Evolutionary conservation across 1,140 invertebrate species (phyloP).

Genomic region (Cydia splendana): DNA sequence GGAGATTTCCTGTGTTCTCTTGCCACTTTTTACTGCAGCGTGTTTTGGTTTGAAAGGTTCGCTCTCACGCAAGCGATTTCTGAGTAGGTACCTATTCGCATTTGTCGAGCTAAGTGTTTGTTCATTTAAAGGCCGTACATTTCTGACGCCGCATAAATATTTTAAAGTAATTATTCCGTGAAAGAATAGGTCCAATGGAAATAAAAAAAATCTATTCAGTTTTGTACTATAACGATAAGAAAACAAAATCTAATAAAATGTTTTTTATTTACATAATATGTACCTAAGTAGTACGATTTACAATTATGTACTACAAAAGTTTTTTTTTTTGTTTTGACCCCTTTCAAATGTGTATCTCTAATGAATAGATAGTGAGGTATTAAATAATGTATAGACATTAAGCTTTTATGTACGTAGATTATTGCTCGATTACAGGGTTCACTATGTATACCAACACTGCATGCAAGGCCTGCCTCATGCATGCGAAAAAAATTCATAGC

Average conservation of each 20-base stretch:
- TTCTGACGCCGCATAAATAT: background rate
- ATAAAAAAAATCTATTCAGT: background rate
- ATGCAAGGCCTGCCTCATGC: background rate
- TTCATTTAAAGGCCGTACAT: background rate
- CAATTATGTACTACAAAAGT: no score
- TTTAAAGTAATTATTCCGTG: background rate
- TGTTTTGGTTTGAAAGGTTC: constrained; percentile 24
- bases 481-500: constrained; percentile 1
- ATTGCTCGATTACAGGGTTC: background rate
- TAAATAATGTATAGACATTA: no score
- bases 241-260: no score
- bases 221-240: no score
- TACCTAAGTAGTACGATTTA: no score
- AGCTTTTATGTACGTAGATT: background rate
- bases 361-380: no score
- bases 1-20: constrained; percentile 7
- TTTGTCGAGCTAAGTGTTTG: background rate
- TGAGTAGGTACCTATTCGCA: background rate
- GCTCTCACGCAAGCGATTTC: constrained; percentile 27
- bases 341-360: no score
- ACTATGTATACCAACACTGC: background rate
- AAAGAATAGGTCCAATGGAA: background rate
- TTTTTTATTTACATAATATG: no score
- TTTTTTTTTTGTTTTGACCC: no score
- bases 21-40: constrained; percentile 17